Conservation (phyloP, 2,888 invertebrate genomes). For the Steinernema scapterisci region DNA sequence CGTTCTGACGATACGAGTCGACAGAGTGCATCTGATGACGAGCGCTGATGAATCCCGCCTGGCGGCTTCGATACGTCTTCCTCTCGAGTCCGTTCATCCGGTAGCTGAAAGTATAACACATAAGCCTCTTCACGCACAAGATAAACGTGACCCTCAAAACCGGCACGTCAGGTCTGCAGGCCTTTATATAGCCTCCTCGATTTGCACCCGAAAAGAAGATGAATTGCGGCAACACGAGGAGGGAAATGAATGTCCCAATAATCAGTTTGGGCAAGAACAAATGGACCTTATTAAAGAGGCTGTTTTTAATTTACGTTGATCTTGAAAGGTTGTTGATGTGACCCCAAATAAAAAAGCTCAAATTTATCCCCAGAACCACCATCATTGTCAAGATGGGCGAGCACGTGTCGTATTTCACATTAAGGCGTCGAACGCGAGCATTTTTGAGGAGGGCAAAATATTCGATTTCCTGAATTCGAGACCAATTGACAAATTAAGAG, state of each 20-base stretch:
- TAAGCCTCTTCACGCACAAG: background rate
- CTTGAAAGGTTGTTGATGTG: too few relatives aligned
- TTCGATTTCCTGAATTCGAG: background rate
- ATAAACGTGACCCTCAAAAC: background rate
- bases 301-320: too few relatives aligned
- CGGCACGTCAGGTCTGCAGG: background rate
- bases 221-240: background rate
- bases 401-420: slow-evolving; percentile 24
- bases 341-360: too few relatives aligned
- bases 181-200: slow-evolving; percentile 6
- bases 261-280: background rate
- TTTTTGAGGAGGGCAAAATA: background rate
- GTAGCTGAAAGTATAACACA: background rate
- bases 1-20: slow-evolving; percentile 4
- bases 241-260: background rate
- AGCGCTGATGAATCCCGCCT: background rate
- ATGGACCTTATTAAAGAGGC: background rate
- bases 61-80: background rate
- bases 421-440: background rate
- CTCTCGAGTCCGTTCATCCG: slow-evolving; percentile 18
- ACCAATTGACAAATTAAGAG: background rate
- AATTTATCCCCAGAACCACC: background rate
- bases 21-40: background rate
- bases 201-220: background rate
- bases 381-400: background rate